Base-by-base conservation (phyloP, 2,797 vertebrate species). In the Trichosurus vulpecula region DNA sequence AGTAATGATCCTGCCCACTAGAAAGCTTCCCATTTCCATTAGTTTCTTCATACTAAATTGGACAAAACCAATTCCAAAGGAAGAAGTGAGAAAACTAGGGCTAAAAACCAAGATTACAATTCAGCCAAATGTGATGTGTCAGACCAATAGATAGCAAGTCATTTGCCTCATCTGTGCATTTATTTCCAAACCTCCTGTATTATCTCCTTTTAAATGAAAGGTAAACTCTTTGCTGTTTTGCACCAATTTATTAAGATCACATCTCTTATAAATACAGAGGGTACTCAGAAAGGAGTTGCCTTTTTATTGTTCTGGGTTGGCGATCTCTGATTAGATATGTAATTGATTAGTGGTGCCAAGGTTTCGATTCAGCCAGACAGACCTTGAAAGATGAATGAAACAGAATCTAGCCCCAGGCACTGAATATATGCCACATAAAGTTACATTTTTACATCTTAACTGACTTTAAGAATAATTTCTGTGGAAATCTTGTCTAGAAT, bases 281-380 rank as follows among this genome's bases (percentile, higher is more conserved):
- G 81, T 14, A 81, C 57, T 29, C 6, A 66, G 29, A 31, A 87
- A 89, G 92, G 41, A 91, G 0, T 31, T 2, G 52, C 90, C 93
- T 41, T 96, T 56, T 6, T 94, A 13, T 51, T 96, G 52, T 94
- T 96, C 53, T 66, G 52, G 6, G 3, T 35, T 11, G 58, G 9
- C 29, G 94, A 47, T 94, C 87, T 94, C 55, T 95, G 58, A 52
- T 92, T 91, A 91, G 56, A 94, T 95, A 53, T 94, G 0, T 93
- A 93, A 95, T 56, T 95, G 54, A 95, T 95, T 96, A 91, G 35
- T 81, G 16, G 4, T 89, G 14, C 11, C 25, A 19, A 4, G 8
- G 1, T 95, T 93, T 92, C 66, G 41, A 95, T 91, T 96, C 81
- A 93, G 14, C 47, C 93, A 90, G 54, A 90, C 14, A 53, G 90